These are phyloP conservation scores for Perodicticus potto DNA, from an alignment of 2,797 vertebrate genomes.

Conservation along the genomic window DNA sequence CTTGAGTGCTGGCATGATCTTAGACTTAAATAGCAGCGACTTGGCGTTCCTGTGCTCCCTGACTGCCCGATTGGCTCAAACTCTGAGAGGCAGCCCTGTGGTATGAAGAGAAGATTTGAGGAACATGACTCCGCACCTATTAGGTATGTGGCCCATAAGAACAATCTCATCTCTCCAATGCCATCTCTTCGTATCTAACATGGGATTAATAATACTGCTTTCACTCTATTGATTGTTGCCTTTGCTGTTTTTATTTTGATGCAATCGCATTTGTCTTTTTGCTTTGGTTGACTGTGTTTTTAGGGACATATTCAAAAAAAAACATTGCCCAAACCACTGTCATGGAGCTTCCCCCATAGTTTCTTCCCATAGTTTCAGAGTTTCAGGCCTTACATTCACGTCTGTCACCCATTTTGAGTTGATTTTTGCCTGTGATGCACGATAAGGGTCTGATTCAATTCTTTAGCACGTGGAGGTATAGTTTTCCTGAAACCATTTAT, in stretches of 20 bases:
- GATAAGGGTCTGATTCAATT: background rate
- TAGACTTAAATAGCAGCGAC: background rate
- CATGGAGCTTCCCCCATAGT: background rate
- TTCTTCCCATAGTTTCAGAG: background rate
- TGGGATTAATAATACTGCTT: background rate
- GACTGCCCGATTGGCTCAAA: background rate
- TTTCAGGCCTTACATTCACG: background rate
- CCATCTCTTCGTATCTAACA: background rate
- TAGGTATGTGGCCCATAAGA: background rate
- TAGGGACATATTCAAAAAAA: background rate
- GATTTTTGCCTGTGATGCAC: background rate
- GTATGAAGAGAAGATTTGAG: background rate
- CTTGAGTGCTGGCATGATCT: background rate
- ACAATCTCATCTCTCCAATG: background rate
- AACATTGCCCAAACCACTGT: background rate
- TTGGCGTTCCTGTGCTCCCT: background rate
- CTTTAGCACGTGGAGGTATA: background rate
- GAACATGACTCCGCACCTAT: background rate
- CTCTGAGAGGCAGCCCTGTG: background rate
- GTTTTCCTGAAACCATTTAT: background rate
- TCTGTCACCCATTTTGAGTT: background rate
- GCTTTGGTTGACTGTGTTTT: background rate
- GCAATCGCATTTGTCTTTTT: background rate
- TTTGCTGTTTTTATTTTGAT: background rate
- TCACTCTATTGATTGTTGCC: background rate